Base-by-base conservation (phyloP, 2,113 vertebrate species). In the Phocoena phocoena region DNA sequence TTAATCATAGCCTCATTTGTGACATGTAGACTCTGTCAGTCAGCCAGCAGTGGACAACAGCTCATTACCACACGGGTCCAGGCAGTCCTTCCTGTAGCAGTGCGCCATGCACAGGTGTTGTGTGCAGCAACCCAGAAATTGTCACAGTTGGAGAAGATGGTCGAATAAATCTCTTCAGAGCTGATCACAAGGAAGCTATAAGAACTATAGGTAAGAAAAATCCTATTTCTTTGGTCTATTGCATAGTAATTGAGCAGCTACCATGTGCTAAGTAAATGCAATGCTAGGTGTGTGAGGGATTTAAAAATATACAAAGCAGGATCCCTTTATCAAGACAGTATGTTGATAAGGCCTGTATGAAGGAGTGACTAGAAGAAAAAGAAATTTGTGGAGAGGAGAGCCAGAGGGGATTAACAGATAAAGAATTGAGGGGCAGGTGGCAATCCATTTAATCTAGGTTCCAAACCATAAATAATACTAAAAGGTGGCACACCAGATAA, bases 61-160 rank as follows among this genome's bases (percentile, higher is more conserved):
- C 99, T 11, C 99, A 99, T 97, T 97, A 96, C 82, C 99, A 99
- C 12, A 91, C 97, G 1, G 98, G 97, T 28, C 98, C 98, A 2
- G 93, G 98, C 70, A 97, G 97, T 9, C 92, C 93, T 88, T 98
- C 98, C 6, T 98, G 95, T 73, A 98, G 99, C 93, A 99, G 98
- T 23, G 99, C 99, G 3, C 99, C 99, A 0, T 99, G 99, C 96
- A 99, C 99, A 0, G 98, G 99, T 7, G 96, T 99, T 0, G 99
- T 99, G 53, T 99, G 99, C 97, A 99, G 97, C 97, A 99, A 98
- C 89, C 99, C 99, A 33, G 99, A 99, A 97, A 99, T 99, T 15
- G 99, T 99, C 77, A 99, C 99, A 0, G 99, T 99, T 10, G 99
- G 99, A 28, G 99, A 99, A 98, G 99, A 99, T 67, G 99, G 99